Conservation (phyloP, 37 sponge, comb jelly and placozoan species). For the Chondrosia reniformis region DNA sequence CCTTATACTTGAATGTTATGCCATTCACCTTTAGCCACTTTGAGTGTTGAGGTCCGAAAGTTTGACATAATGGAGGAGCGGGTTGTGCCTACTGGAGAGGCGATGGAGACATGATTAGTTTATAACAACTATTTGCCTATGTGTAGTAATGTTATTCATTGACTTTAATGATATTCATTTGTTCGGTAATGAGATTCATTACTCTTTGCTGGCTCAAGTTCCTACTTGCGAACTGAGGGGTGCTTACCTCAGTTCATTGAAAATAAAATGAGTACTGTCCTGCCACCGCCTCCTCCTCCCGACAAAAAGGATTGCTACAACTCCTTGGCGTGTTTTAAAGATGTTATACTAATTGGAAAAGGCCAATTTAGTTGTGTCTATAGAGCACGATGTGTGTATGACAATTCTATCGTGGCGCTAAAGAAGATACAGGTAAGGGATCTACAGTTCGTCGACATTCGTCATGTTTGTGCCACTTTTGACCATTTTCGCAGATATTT, state of each 20-base stretch:
- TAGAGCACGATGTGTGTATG: constrained; percentile 63
- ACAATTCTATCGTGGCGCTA: constrained; percentile 81
- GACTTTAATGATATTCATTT: constrained; percentile 9
- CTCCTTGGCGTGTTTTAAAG: constrained; percentile 49
- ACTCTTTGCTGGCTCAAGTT: background rate
- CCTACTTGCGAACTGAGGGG: background rate
- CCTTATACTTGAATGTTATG: background rate
- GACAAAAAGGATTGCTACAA: constrained; percentile 7
- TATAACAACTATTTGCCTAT: too few relatives aligned
- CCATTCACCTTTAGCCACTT: constrained; percentile 29
- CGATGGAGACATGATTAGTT: constrained; percentile 55
- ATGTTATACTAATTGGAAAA: constrained; percentile 93
- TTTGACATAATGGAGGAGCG: constrained; percentile 60
- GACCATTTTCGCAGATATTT: constrained; percentile 69
- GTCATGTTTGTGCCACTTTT: background rate
- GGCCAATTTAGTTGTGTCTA: constrained; percentile 99
- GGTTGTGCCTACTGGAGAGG: constrained; percentile 30
- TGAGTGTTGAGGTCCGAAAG: constrained; percentile 42
- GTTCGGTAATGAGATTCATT: background rate
- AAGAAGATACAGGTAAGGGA: constrained; percentile 92
- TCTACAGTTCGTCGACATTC: background rate
- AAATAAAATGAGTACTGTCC: too few relatives aligned
- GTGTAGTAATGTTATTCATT: background rate
- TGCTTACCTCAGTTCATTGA: background rate
- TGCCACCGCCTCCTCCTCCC: too few relatives aligned